Percentiles rank a stretch among this genome's conserved stretches.
phyloP scores from a whole-genome alignment of 2,888 invertebrate genomes.

The Endotricha flammealis region DNA sequence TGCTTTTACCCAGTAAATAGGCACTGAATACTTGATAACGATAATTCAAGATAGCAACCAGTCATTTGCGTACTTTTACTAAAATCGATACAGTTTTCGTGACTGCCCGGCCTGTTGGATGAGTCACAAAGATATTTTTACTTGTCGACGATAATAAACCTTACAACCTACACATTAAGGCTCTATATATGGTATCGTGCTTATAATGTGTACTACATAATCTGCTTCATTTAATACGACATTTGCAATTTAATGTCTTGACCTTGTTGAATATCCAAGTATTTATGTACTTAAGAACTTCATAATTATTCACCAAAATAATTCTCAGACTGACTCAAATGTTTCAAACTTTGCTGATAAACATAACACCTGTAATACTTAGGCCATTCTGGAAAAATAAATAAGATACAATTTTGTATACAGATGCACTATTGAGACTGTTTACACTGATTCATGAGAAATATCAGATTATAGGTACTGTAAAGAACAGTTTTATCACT shows the following conservation, averaged over 20 bases:
- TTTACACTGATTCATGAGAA: slow-evolving; percentile 17
- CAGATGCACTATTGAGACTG: slow-evolving; percentile 14
- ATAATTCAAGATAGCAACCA: slow-evolving; percentile 21
- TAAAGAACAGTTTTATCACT: slow-evolving; percentile 15
- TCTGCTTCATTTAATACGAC: slow-evolving; percentile 41
- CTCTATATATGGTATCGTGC: slow-evolving; percentile 27
- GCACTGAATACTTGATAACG: slow-evolving; percentile 9
- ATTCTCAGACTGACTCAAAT: slow-evolving; percentile 28
- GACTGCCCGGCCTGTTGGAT: slow-evolving; percentile 42
- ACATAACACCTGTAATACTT: slow-evolving; percentile 19
- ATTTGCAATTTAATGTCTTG: slow-evolving; percentile 40
- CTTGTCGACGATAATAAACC: slow-evolving; percentile 34
- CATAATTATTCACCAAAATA: slow-evolving; percentile 34
- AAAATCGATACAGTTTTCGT: slow-evolving; percentile 55
- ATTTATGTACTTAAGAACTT: slow-evolving; percentile 34
- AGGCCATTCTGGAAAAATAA: slow-evolving; percentile 36
- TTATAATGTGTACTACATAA: slow-evolving; percentile 34
- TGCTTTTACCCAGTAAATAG: background rate
- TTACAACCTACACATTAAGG: slow-evolving; percentile 28
- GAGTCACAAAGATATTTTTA: slow-evolving; percentile 43
- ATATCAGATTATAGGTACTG: slow-evolving; percentile 15
- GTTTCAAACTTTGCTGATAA: slow-evolving; percentile 2
- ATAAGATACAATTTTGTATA: slow-evolving; percentile 15
- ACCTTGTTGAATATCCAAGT: slow-evolving; percentile 43
- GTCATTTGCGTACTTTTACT: slow-evolving; percentile 38